Base-by-base conservation (phyloP, 2,888 invertebrate species). In the Tyria jacobaeae region DNA sequence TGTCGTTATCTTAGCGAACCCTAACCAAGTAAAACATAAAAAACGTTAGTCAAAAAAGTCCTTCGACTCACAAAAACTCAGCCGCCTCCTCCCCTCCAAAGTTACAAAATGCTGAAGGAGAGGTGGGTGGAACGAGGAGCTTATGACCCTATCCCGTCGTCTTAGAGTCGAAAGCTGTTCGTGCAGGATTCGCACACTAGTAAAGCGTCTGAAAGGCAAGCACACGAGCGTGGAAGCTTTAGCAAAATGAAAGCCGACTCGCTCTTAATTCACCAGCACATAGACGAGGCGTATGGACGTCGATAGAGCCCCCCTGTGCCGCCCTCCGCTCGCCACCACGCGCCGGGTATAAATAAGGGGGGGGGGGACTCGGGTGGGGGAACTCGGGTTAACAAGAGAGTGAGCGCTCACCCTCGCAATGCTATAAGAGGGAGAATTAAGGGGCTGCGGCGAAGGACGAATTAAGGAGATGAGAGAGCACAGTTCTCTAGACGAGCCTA, bases 401-500 rank as follows among this genome's bases (percentile, higher is more conserved):
- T 85, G 89, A 87, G 87, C 87, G 83, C 83, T 87, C 90, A 79
- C 89, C 88, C 87, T 79, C 84, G 81, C 82, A 84, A 81, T 81
- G 87, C 86, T 86, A 86, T 86, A 79, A 84, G 89, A 84, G 89
- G 90, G 90, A 88, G 91, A 89, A 88, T 86, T 84, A 86, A 89
- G 92, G 92, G 92, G 92, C 85, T 92, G 92, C 86, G 92, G 92
- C 92, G 94, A 93, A 93, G 94, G 94, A 93, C 94, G 92, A 94
- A 92, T 92, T 94, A 93, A 94, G 94, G 93, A 94, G 94, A 93
- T 92, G 92, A 92, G 92, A 92, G 92, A 93, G 92, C 91, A 90
- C 90, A 89, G 90, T 90, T 92, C 92, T 91, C 90, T 91, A 92
- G 92, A 89, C 90, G 88, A 87, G 88, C 88, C 88, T 87, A 89